These are phyloP conservation scores for Callithrix jacchus DNA, from an alignment of 2,113 vertebrate species.

Conservation along the genomic window DNA sequence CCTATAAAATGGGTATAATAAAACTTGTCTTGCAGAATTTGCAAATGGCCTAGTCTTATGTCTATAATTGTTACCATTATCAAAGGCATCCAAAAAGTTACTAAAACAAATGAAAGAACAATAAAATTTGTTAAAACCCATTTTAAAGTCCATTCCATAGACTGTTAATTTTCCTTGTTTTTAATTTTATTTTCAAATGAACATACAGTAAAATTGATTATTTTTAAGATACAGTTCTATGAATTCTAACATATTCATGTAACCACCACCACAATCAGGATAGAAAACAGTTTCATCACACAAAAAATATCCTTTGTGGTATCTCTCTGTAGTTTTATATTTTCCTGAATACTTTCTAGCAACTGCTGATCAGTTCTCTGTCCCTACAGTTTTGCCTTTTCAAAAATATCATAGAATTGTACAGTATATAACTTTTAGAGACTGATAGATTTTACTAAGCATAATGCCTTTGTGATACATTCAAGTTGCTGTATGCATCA, in stretches of 20 bases:
- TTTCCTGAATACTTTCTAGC: background rate
- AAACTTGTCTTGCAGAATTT: conserved; percentile 24
- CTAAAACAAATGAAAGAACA: conserved; percentile 20
- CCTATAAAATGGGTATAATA: background rate
- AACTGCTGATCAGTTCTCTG: background rate
- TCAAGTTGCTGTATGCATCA: background rate
- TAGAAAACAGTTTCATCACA: background rate
- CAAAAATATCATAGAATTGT: conserved; percentile 1
- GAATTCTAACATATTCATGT: conserved; percentile 1
- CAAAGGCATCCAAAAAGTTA: background rate
- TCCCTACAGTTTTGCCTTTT: background rate
- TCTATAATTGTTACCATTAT: background rate
- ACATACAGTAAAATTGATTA: background rate
- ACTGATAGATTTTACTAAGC: background rate
- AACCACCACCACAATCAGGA: background rate
- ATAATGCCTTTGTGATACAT: background rate
- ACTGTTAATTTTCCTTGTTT: background rate
- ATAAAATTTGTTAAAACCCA: background rate
- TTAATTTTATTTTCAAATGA: conserved; percentile 15
- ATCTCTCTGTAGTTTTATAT: background rate
- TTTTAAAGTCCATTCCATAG: background rate
- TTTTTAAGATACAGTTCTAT: background rate
- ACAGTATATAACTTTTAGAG: background rate
- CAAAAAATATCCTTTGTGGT: background rate
- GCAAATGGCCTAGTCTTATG: background rate